Conservation (phyloP, 64 coral and sea anemone species). For the Hydrozoanthus tunicans region DNA sequence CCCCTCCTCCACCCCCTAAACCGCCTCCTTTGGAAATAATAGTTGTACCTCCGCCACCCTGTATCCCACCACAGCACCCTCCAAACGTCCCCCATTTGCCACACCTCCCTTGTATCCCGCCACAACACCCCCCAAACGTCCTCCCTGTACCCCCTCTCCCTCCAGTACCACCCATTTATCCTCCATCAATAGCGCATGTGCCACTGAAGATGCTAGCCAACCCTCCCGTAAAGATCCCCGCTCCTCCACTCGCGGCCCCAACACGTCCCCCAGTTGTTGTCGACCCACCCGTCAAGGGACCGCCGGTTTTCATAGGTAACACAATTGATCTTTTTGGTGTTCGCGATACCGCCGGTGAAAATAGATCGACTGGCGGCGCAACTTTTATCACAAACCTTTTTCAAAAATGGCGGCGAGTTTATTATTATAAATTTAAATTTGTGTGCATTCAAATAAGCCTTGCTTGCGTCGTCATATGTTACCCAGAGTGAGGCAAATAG, state of each 20-base stretch:
- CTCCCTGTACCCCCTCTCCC: background rate
- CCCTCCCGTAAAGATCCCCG: slow-evolving; percentile 16
- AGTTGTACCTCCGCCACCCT: slow-evolving; percentile 18
- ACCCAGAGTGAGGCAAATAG: too few relatives aligned
- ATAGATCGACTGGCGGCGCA: too few relatives aligned
- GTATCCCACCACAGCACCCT: background rate
- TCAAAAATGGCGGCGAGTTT: too few relatives aligned
- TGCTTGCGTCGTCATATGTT: too few relatives aligned
- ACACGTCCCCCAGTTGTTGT: background rate
- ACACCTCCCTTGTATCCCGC: background rate
- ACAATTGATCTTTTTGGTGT: too few relatives aligned
- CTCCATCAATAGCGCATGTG: background rate
- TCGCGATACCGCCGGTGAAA: too few relatives aligned
- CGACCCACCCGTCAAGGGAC: slow-evolving; percentile 19
- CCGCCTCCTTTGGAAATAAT: background rate
- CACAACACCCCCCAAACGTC: background rate
- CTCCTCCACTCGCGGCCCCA: background rate
- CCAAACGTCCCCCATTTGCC: background rate
- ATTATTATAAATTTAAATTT: too few relatives aligned
- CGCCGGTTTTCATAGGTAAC: slow-evolving; percentile 27
- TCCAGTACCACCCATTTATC: background rate
- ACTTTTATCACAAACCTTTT: too few relatives aligned
- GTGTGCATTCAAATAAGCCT: too few relatives aligned
- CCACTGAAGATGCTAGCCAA: slow-evolving; percentile 9
- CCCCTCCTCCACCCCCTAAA: too few relatives aligned